phyloP scores from a whole-genome alignment of 2,888 invertebrate species.

The Cephus sareptanus region DNA sequence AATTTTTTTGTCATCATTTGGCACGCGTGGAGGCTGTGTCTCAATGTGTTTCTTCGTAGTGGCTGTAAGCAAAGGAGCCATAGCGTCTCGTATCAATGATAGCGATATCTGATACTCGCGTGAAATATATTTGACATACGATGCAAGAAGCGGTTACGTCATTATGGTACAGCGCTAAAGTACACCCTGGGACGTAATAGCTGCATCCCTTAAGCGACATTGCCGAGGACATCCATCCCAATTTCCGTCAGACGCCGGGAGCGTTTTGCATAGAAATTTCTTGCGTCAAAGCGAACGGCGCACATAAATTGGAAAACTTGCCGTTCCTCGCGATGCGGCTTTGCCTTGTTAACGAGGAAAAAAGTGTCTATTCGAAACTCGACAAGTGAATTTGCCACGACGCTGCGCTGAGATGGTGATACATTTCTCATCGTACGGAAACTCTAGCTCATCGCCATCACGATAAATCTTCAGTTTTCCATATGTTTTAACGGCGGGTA shows the following conservation, averaged over 20 bases:
- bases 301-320: conserved; percentile 50
- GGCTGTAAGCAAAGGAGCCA: not conserved
- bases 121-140: not conserved
- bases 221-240: conserved; percentile 17
- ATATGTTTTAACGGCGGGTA: not conserved
- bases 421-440: not conserved
- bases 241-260: conserved; percentile 22
- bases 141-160: not conserved
- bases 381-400: not conserved
- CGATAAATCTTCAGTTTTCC: not conserved
- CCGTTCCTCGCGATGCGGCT: conserved; percentile 16
- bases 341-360: conserved; percentile 10
- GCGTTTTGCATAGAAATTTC: conserved; percentile 46
- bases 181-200: conserved; percentile 16
- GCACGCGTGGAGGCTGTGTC: not conserved
- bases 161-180: not conserved
- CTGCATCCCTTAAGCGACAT: conserved; percentile 22
- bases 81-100: not conserved
- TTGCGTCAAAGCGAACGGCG: conserved; percentile 25
- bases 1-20: not conserved
- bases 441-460: not conserved
- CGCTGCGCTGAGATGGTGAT: not conserved
- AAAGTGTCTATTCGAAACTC: conserved; percentile 35
- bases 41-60: not conserved
- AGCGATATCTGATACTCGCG: not conserved